Evolutionary conservation across 1,140 invertebrate species (phyloP).

Genomic region (Aphidius ervi): DNA sequence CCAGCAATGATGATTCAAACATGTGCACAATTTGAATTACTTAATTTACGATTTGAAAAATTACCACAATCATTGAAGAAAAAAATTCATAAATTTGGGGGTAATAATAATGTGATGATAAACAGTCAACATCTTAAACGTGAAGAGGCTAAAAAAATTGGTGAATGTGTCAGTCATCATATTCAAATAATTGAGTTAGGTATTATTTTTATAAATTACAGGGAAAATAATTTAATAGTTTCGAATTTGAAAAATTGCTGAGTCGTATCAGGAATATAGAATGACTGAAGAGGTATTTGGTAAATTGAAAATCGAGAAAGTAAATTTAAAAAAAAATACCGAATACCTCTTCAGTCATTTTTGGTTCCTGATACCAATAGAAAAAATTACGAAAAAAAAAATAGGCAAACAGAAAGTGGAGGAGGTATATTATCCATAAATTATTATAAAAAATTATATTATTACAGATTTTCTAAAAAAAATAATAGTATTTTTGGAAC

Average conservation of each 20-base stretch:
- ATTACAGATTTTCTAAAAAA: conserved; percentile 11
- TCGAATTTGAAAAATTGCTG: too few species aligned
- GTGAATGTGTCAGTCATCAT: conserved; percentile 15
- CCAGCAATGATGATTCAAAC: conserved; percentile 13
- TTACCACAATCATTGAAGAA: neutral
- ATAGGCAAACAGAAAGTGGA: too few species aligned
- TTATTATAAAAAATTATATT: neutral
- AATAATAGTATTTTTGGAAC: conserved; percentile 13
- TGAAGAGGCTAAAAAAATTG: conserved; percentile 4
- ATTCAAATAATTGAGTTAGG: conserved; percentile 13
- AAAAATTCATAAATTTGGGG: neutral
- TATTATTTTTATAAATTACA: conserved; percentile 4
- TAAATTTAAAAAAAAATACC: too few species aligned
- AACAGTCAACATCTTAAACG: neutral
- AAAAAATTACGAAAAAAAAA: neutral
- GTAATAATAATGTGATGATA: neutral
- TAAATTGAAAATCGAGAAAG: too few species aligned
- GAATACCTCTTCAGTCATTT: too few species aligned
- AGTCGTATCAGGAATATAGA: too few species aligned
- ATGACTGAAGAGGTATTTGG: too few species aligned
- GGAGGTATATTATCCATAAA: too few species aligned
- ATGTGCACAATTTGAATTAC: conserved; percentile 14
- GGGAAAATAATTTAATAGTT: too few species aligned
- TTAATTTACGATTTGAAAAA: conserved; percentile 3
- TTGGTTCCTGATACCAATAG: neutral